Base-by-base conservation (phyloP, 2,113 vertebrate species). In the Triplophysa siluroides region DNA sequence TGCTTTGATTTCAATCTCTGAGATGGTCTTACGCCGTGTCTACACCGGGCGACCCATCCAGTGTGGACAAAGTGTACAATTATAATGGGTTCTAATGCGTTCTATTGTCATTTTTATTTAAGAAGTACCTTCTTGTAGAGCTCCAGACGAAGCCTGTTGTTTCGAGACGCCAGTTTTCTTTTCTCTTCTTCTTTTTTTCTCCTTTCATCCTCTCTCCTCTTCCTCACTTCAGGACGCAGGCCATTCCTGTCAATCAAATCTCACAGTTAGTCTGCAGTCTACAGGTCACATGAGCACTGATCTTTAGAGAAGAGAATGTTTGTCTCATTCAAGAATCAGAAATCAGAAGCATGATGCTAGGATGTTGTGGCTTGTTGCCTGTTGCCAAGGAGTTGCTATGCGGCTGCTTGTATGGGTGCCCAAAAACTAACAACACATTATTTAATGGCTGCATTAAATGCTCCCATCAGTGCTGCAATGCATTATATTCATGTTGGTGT, bases 91-190 rank as follows among this genome's bases (percentile, higher is more conserved):
- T 29, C 29, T 29, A 29, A 29, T 29, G 29, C 3, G 3, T 29
- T 29, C 26, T 2, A 29, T 29, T 29, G 26, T 29, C 26, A 2
- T 4, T 54, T 14, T 54, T 29, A 3, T 5, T 54, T 13, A 5
- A 6, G 14, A 54, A 19, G 19, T 88, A 97, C 96, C 96, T 96
- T 98, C 88, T 96, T 98, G 84, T 96, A 98, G 75, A 94, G 88
- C 82, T 96, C 93, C 0, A 91, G 93, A 0, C 95, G 90, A 76
- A 94, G 86, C 50, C 94, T 91, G 90, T 97, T 97, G 0, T 90
- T 95, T 87, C 95, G 92, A 65, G 91, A 87, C 77, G 88, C 80
- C 80, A 94, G 87, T 76, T 88, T 86, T 54, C 92, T 97, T 91
- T 92, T 93, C 58, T 95, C 94, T n/a, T 97, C 95, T 65, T 94